phyloP scores from a whole-genome alignment of 1,140 invertebrate species.

The Calosoma granatense region DNA sequence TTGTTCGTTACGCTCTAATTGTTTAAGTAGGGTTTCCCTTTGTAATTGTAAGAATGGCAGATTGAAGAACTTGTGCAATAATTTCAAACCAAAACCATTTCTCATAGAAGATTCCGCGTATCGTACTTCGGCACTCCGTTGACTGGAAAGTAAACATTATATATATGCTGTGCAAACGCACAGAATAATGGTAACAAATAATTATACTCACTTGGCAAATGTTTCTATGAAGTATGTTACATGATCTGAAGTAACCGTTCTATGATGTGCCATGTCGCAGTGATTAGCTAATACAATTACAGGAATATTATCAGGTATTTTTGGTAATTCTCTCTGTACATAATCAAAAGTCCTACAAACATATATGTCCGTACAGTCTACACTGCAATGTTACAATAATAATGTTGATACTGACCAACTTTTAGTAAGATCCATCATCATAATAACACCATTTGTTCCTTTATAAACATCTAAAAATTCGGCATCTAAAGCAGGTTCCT shows the following conservation, averaged over 20 bases:
- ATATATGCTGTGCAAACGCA: conserved; percentile 1
- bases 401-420: conserved; percentile 73
- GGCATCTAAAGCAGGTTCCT: conserved; percentile 84
- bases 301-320: conserved; percentile 79
- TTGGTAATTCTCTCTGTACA: conserved; percentile 76
- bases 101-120: conserved; percentile 93
- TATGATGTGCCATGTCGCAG: conserved; percentile 91
- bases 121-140: conserved; percentile 54
- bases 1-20: conserved; percentile 76
- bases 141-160: conserved; percentile 34
- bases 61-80: conserved; percentile 94
- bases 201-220: conserved; percentile 25
- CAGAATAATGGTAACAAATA: neutral
- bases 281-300: conserved; percentile 89
- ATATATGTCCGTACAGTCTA: conserved; percentile 12
- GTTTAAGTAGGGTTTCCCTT: conserved; percentile 73
- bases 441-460: conserved; percentile 82
- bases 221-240: conserved; percentile 58
- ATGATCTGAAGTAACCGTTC: conserved; percentile 63
- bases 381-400: no score
- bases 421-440: conserved; percentile 93
- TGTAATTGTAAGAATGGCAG: conserved; percentile 90
- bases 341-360: conserved; percentile 86
- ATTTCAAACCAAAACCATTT: conserved; percentile 90
- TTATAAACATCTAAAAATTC: conserved; percentile 97